A percentile compares a stretch with the other conserved stretches of the same genome.
Conservation (phyloP, 2,797 vertebrate genomes). For the Sebastes cheni region DNA sequence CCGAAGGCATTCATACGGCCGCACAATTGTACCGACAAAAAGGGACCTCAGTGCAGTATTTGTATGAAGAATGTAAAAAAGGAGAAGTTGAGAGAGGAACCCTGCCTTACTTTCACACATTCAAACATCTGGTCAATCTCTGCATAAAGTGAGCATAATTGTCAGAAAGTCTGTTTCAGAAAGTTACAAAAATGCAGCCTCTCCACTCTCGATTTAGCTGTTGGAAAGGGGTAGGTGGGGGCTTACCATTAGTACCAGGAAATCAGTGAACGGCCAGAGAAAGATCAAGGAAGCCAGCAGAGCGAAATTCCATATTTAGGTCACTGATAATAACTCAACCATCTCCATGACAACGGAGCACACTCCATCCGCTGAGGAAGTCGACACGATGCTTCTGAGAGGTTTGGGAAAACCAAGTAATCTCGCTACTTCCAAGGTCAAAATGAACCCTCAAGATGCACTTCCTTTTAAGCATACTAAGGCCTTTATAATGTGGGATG, state of each 20-base stretch:
- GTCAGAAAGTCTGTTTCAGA: neutral
- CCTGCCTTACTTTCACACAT: neutral
- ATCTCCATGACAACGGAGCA: neutral
- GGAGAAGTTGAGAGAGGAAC: neutral
- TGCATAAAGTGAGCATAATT: neutral
- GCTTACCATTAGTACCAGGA: neutral
- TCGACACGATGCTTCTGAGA: neutral
- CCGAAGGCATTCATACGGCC: neutral
- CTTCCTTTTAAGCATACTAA: neutral
- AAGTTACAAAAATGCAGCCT: neutral
- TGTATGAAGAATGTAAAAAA: neutral
- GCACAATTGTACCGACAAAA: neutral
- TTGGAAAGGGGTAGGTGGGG: too few relatives aligned
- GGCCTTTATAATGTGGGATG: neutral
- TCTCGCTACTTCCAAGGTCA: neutral
- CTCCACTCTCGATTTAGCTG: neutral
- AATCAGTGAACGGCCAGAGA: neutral
- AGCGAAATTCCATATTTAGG: slow-evolving; percentile 2
- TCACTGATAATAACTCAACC: neutral
- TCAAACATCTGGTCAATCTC: neutral
- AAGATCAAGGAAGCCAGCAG: neutral
- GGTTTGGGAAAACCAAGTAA: neutral
- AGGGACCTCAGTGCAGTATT: neutral
- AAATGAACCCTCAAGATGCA: neutral
- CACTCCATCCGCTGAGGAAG: neutral